Conservation (phyloP, 2,113 vertebrate species). For the Plestiodon gilberti region DNA sequence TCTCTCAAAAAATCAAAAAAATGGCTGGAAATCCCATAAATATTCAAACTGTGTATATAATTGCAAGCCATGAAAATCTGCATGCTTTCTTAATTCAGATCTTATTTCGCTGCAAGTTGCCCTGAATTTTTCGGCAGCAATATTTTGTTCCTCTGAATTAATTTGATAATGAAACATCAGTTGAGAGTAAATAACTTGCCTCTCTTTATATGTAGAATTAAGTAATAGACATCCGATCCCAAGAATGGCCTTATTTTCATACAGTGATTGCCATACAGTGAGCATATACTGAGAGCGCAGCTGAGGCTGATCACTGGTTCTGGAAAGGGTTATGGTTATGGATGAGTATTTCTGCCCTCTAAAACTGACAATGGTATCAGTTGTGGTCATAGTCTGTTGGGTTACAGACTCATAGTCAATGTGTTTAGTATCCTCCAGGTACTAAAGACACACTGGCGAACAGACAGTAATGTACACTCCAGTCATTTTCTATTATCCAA, state of each 20-base stretch:
- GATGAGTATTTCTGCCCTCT: not conserved
- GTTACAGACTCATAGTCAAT: not conserved
- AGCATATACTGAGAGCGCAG: not conserved
- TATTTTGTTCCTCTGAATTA: not conserved
- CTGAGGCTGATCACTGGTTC: not conserved
- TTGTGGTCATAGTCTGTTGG: not conserved
- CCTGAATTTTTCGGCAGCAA: not conserved
- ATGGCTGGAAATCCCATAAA: no score
- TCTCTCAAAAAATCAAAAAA: no score
- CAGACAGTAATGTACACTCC: not conserved
- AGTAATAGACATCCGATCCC: not conserved
- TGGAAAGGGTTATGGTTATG: not conserved
- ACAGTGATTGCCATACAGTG: not conserved
- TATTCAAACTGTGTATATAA: no score
- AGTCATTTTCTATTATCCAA: not conserved
- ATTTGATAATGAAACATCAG: not conserved
- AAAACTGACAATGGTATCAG: not conserved
- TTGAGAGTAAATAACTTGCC: not conserved
- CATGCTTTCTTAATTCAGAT: not conserved
- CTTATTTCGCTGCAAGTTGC: not conserved
- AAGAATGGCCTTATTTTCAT: not conserved
- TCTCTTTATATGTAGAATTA: not conserved
- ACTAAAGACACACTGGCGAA: not conserved
- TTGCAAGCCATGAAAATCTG: no score
- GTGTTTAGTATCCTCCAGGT: not conserved